phyloP scores from a whole-genome alignment of 2,888 invertebrate genomes.

The Ochropleura leucogaster region DNA sequence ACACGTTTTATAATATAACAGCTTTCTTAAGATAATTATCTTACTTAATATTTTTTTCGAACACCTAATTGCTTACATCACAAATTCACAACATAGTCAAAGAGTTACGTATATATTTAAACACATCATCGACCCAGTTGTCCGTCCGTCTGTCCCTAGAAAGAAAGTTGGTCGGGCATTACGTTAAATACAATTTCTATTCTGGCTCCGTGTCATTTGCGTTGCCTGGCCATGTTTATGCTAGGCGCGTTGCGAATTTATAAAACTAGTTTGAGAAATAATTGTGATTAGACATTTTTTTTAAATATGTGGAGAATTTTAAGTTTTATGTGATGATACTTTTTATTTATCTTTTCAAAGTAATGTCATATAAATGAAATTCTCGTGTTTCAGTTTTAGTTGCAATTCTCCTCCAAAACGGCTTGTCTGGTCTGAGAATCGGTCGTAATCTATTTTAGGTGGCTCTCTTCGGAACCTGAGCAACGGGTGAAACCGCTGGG shows the following conservation, averaged over 20 bases:
- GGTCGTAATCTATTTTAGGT: too few species aligned
- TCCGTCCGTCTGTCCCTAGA: slow-evolving; percentile 55
- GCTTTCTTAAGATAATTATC: neutral
- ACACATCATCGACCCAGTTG: slow-evolving; percentile 52
- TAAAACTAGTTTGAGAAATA: slow-evolving; percentile 39
- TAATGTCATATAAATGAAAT: too few species aligned
- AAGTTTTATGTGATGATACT: neutral
- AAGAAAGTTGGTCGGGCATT: slow-evolving; percentile 58
- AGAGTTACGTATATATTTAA: slow-evolving; percentile 52
- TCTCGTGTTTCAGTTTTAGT: too few species aligned
- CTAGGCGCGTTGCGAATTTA: slow-evolving; percentile 40
- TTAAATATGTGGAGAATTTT: neutral
- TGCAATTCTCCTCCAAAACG: too few species aligned
- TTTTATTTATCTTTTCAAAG: neutral
- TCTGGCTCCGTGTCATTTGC: slow-evolving; percentile 47
- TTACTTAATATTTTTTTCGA: slow-evolving; percentile 3
- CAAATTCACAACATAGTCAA: slow-evolving; percentile 21
- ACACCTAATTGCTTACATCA: slow-evolving; percentile 39
- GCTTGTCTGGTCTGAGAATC: too few species aligned
- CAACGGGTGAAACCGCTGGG: too few species aligned
- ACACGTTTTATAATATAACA: neutral
- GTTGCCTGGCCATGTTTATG: slow-evolving; percentile 23
- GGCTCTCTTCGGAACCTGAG: too few species aligned
- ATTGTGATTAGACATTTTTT: slow-evolving; percentile 13
- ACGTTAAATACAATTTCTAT: slow-evolving; percentile 61